phyloP scores from a whole-genome alignment of 2,113 vertebrate genomes.

The Anguilla japonica region DNA sequence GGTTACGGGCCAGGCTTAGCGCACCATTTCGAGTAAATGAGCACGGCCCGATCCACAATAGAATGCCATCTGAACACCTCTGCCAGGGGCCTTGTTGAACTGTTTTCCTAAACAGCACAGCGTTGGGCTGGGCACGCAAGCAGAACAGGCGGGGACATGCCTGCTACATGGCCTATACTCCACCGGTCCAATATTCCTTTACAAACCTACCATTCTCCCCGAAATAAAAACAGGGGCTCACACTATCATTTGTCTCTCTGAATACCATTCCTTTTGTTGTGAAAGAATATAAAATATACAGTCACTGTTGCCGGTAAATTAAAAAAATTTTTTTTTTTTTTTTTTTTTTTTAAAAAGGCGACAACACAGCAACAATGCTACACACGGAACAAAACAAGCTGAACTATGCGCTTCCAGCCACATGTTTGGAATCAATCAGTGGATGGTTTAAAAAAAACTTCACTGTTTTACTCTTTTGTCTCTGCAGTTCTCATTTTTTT shows the following conservation, averaged over 20 bases:
- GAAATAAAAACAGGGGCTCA: background rate
- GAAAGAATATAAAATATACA: background rate
- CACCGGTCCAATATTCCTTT: background rate
- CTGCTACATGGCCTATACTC: background rate
- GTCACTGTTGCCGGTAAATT: background rate
- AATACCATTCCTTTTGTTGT: background rate
- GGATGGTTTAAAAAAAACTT: background rate
- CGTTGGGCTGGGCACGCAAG: background rate
- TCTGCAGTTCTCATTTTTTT: background rate
- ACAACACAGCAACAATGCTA: background rate
- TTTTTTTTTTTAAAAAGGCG: background rate
- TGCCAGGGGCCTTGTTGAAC: conserved; percentile 9
- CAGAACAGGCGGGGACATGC: background rate
- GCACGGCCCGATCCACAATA: background rate
- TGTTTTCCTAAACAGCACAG: conserved; percentile 5
- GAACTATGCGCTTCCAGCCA: background rate
- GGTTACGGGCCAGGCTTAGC: background rate
- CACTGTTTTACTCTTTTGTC: background rate
- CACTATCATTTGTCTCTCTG: background rate
- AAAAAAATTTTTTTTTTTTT: too few relatives aligned
- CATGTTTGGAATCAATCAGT: background rate
- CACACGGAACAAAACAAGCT: background rate
- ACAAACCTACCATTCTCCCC: background rate
- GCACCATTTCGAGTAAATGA: conserved; percentile 11
- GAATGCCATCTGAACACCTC: background rate